Evolutionary conservation across 2,797 vertebrate species (phyloP).

Genomic region (Crenuchus spilurus): DNA sequence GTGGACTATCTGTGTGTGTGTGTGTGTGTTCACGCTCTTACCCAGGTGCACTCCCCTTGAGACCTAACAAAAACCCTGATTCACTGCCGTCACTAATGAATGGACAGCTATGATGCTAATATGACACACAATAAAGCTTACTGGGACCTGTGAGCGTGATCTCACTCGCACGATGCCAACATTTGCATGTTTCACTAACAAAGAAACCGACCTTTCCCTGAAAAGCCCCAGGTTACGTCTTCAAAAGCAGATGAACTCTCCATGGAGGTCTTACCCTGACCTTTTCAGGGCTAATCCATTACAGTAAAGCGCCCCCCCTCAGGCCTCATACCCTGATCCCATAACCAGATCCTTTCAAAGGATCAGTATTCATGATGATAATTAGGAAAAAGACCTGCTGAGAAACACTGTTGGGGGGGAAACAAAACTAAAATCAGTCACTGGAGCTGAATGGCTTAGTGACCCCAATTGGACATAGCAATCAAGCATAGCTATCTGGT

Average conservation of each 20-base stretch:
- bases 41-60: conserved; percentile 64
- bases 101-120: conserved; percentile 24
- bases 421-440: conserved; percentile 38
- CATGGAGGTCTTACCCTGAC: conserved; percentile 29
- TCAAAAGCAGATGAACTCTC: conserved; percentile 26
- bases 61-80: conserved; percentile 48
- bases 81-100: conserved; percentile 57
- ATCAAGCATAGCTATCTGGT: conserved; percentile 44
- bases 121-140: not conserved
- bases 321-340: conserved; percentile 21
- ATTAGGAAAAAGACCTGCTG: conserved; percentile 35
- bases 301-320: conserved; percentile 35
- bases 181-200: not conserved
- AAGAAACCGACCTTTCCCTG: conserved; percentile 4
- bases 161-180: not conserved
- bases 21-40: conserved; percentile 51
- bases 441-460: conserved; percentile 38
- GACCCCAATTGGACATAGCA: conserved; percentile 45
- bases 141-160: not conserved
- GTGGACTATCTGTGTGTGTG: conserved; percentile 55
- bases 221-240: not conserved
- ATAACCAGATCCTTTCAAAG: conserved; percentile 30
- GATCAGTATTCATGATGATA: conserved; percentile 34
- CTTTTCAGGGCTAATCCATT: conserved; percentile 40
- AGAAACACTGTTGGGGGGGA: conserved; percentile 13